Conservation (phyloP, 2,113 vertebrate genomes). For the Istiophorus platypterus region DNA sequence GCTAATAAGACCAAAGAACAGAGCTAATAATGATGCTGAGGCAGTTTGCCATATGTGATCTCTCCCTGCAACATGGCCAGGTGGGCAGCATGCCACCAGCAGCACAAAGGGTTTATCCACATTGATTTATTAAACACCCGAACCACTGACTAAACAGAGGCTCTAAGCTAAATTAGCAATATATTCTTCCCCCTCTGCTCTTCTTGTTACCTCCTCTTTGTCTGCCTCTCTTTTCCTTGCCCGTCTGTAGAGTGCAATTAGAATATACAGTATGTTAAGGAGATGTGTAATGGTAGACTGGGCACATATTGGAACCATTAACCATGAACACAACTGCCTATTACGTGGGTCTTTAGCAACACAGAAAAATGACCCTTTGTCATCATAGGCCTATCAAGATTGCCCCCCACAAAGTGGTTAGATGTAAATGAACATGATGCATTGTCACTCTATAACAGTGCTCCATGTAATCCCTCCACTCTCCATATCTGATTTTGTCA, state of each 20-base stretch:
- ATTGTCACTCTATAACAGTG: slow-evolving; percentile 15
- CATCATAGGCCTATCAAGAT: background rate
- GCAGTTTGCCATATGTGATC: slow-evolving; percentile 56
- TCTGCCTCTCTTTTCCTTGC: background rate
- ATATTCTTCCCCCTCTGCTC: background rate
- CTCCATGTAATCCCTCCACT: slow-evolving; percentile 6
- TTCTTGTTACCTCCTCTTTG: slow-evolving; percentile 3
- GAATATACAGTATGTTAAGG: slow-evolving; percentile 18
- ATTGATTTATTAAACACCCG: slow-evolving; percentile 54
- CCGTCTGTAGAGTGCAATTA: background rate
- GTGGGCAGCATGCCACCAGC: slow-evolving; percentile 59
- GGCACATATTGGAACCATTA: slow-evolving; percentile 49
- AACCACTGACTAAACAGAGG: slow-evolving; percentile 41
- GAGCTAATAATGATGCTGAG: slow-evolving; percentile 27
- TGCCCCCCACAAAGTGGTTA: slow-evolving; percentile 20
- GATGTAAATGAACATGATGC: slow-evolving; percentile 44
- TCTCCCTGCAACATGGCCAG: slow-evolving; percentile 30
- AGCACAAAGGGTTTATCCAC: slow-evolving; percentile 54
- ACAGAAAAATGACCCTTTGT: slow-evolving; percentile 42
- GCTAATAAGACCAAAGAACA: slow-evolving; percentile 9
- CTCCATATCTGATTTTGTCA: slow-evolving; percentile 33
- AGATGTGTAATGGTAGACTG: slow-evolving; percentile 33
- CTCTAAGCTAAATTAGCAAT: slow-evolving; percentile 23
- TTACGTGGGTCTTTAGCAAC: slow-evolving; percentile 62
- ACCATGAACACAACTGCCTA: slow-evolving; percentile 36